A percentile compares a stretch with the other conserved stretches of the same genome.
Conservation (phyloP, 2,113 vertebrate species). For the Xiphophorus couchianus region DNA sequence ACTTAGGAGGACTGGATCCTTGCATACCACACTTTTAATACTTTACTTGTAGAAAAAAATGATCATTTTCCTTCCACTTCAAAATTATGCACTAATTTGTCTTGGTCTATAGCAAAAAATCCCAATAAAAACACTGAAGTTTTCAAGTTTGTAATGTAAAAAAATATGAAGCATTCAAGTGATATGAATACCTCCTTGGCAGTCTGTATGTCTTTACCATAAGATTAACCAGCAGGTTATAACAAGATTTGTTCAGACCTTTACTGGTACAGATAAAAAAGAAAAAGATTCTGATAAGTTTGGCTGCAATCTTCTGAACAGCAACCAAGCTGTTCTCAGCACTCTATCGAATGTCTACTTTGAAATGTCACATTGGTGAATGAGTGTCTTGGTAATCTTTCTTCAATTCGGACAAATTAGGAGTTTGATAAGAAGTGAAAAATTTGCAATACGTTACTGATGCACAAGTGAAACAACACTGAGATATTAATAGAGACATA, state of each 20-base stretch:
- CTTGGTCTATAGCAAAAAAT: background rate
- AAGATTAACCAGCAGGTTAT: background rate
- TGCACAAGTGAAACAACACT: background rate
- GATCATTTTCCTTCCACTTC: background rate
- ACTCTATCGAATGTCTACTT: constrained; percentile 3
- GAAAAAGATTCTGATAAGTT: constrained; percentile 1
- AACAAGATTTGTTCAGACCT: constrained; percentile 28
- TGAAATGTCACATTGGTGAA: constrained; percentile 26
- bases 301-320: too few species aligned
- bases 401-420: constrained; percentile 17
- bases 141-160: too few species aligned
- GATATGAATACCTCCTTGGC: background rate
- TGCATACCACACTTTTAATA: background rate
- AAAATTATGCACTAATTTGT: background rate
- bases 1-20: background rate
- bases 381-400: constrained; percentile 20
- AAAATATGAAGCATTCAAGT: too few species aligned
- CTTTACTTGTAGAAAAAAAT: background rate
- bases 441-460: constrained; percentile 12
- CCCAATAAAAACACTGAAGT: background rate
- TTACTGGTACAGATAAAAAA: constrained; percentile 5
- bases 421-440: constrained; percentile 14
- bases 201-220: too few species aligned
- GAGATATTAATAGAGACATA: background rate
- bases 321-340: constrained; percentile 13